Percentiles rank a stretch among this genome's conserved stretches.
phyloP scores from a whole-genome alignment of 2,888 invertebrate species.

The Sarcophaga caerulescens region DNA sequence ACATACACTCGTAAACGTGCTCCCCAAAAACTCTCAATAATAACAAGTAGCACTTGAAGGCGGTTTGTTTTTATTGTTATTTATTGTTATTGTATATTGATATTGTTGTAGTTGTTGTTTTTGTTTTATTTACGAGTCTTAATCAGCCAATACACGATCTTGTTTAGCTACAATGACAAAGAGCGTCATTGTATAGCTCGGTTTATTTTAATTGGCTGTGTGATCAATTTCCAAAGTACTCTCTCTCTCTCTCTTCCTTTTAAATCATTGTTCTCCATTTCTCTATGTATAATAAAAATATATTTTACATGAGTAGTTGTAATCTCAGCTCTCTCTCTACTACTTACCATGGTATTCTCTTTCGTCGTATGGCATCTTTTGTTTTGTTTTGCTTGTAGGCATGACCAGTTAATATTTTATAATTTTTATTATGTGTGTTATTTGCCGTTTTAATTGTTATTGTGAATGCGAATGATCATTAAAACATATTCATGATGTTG shows the following conservation, averaged over 20 bases:
- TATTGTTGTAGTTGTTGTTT: conserved; percentile 21
- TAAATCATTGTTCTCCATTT: neutral
- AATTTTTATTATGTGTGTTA: conserved; percentile 65
- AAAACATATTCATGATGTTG: conserved; percentile 20
- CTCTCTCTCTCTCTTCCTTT: conserved; percentile 21
- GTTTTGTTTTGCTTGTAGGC: neutral
- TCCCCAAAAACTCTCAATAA: neutral
- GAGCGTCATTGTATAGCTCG: conserved; percentile 16
- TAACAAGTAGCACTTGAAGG: conserved; percentile 46
- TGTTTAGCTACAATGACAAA: conserved; percentile 34
- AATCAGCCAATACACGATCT: conserved; percentile 61
- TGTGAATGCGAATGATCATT: neutral
- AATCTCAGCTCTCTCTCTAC: neutral
- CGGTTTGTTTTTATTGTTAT: conserved; percentile 39
- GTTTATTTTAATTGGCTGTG: conserved; percentile 54
- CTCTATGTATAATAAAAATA: neutral
- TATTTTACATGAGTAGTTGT: too few species aligned
- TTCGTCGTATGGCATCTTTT: neutral
- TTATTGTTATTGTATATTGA: neutral
- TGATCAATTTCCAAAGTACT: neutral
- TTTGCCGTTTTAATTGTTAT: conserved; percentile 64
- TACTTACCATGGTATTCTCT: neutral
- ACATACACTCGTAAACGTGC: neutral
- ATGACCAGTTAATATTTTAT: conserved; percentile 36
- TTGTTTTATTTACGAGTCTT: conserved; percentile 20